These are phyloP conservation scores for Anniella stebbinsi DNA, from an alignment of 2,797 vertebrate species.

Conservation along the genomic window DNA sequence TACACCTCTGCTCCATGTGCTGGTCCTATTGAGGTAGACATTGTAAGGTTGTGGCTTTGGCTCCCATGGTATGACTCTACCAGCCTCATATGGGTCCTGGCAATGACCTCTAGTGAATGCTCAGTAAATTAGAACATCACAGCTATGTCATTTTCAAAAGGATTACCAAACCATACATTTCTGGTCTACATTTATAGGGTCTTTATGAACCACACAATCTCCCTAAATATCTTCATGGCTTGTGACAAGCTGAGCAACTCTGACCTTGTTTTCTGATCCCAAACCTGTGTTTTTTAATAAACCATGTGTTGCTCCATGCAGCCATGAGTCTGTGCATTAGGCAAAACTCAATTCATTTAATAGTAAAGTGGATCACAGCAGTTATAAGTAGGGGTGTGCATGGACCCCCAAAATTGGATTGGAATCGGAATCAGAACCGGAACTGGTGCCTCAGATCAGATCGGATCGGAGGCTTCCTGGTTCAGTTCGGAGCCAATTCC, in stretches of 20 bases:
- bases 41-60: background rate
- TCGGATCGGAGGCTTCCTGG: too few relatives aligned
- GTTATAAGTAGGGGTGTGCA: too few relatives aligned
- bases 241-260: background rate
- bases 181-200: too few relatives aligned
- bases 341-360: too few relatives aligned
- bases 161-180: background rate
- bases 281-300: background rate
- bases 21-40: background rate
- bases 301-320: background rate
- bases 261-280: background rate
- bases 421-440: too few relatives aligned
- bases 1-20: too few relatives aligned
- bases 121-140: too few relatives aligned
- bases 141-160: background rate
- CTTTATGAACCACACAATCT: background rate
- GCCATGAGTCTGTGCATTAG: too few relatives aligned
- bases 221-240: background rate
- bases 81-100: background rate
- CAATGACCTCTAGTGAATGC: background rate
- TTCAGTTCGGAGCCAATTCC: too few relatives aligned
- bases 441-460: too few relatives aligned
- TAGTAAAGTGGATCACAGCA: too few relatives aligned
- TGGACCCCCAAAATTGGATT: too few relatives aligned
- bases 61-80: background rate